Percentiles rank a stretch among this genome's conserved stretches.
phyloP scores from a whole-genome alignment of 2,113 vertebrate species.

The Ceyx melanurus region DNA sequence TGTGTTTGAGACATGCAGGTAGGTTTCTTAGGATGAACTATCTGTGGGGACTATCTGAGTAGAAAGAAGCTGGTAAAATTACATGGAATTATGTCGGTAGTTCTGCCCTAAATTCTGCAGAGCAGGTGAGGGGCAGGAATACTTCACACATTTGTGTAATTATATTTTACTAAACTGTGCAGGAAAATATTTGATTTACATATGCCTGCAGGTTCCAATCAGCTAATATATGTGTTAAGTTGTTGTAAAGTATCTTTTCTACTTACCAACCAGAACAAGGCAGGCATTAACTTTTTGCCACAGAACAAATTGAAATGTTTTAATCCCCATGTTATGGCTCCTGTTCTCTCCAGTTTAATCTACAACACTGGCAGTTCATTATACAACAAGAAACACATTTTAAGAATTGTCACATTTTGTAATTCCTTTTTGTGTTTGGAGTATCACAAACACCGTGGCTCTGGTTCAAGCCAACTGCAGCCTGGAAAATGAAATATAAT shows the following conservation, averaged over 20 bases:
- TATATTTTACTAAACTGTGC: not conserved
- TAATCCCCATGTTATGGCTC: conserved; percentile 41
- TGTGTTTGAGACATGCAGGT: not conserved
- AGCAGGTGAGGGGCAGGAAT: not conserved
- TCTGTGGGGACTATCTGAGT: not conserved
- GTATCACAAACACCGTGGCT: conserved; percentile 3
- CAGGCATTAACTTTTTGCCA: conserved; percentile 35
- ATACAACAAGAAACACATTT: conserved; percentile 63
- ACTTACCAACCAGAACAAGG: not conserved
- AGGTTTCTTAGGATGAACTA: not conserved
- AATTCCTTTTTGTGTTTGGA: conserved; percentile 53
- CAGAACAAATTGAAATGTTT: conserved; percentile 21
- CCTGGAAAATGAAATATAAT: conserved; percentile 57
- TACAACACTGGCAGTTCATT: conserved; percentile 53
- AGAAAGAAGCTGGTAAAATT: not conserved
- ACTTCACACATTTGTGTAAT: not conserved
- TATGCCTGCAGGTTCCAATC: not conserved
- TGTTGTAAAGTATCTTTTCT: not conserved
- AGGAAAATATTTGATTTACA: conserved; percentile 19
- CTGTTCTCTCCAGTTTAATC: conserved; percentile 48
- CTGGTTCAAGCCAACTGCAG: conserved; percentile 55
- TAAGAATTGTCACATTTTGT: conserved; percentile 61
- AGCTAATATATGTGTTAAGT: not conserved
- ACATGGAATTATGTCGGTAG: not conserved
- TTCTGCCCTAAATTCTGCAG: not conserved